Base-by-base conservation (phyloP, 2,113 vertebrate species). In the Pomatostomus ruficeps region DNA sequence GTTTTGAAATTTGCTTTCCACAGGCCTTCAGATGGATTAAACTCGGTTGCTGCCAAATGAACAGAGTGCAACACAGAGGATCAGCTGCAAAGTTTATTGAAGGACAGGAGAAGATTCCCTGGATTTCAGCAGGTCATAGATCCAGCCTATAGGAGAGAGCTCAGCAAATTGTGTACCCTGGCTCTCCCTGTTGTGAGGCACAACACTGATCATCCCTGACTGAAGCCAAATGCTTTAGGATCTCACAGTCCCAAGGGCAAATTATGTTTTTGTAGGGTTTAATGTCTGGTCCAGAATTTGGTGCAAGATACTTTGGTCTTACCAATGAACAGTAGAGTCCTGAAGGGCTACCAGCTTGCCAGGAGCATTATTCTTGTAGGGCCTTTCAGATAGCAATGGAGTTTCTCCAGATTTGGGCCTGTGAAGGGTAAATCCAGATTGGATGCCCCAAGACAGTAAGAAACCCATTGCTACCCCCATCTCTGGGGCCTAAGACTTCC, bases 401-500 rank as follows among this genome's bases (percentile, higher is more conserved):
- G 8, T 25, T 85, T 83, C 33, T 76, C 62, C 58, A 75, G 46
- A 68, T 51, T 35, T 49, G 48, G 59, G 14, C 28, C 42, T 38
- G 9, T 75, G 35, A 66, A 85, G 17, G 24, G 14, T 12, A 65
- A 49, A 73, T 51, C 16, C 55, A 38, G 23, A 40, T 72, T 6
- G 55, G n/a, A 46, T 26, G 16, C 17, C 31, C 68, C 38, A 24
- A 26, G 52, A 61, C 14, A 22, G 23, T 45, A 38, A 88, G 89
- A 28, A 9, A 11, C 5, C 4, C 14, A 22, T 28, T 6, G 1
- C 10, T 33, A 62, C 10, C 6, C 13, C 4, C 5, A 7, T 1
- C 2, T 67, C 20, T 54, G 35, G 14, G 33, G 7, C 20, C n/a
- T 51, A 29, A 10, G 0, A 0, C 15, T 83, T 12, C 26, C 25